Evolutionary conservation across 1,140 invertebrate genomes (phyloP), one percentile per base, ranked within the genome.

Genomic region (Tetramorium alpestre): DNA sequence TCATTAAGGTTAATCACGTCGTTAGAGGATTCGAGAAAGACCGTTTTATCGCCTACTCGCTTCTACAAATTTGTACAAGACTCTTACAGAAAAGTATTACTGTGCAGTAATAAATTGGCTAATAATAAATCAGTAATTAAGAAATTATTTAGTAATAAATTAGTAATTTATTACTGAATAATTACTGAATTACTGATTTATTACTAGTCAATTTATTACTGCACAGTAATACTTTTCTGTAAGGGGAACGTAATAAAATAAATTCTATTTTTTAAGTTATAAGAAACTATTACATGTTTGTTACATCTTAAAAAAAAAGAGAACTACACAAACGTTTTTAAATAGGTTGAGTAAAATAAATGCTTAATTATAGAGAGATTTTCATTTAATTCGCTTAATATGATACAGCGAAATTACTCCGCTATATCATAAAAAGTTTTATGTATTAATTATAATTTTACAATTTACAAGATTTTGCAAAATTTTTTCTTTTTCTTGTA

Each of bases 1-100:
- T 86, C 90, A 88, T 90, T 91, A 88, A 73, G 60, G 77, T 67
- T 85, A 92, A 90, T 91, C 87, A 85, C 75, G 82, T 88, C 87
- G 75, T 89, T 89, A 86, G 69, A 86, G 51, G 41, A 25, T 62
- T 64, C 65, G 5, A 54, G 56, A 78, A 73, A 88, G 44, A 88
- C 22, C 33, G 51, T 78, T 62, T 13, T 8, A 62, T 7, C 60
- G 44, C 76, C 76, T 7, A 65, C 62, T 67, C 47, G 44, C 65
- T 76, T 82, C 28, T 87, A 64, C 60, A 69, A 73, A 80, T 76
- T 86, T 73, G n/a, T 51, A 51, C 13, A 41, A 25, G 18, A 22
- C 22, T 0, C 22, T 22, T 22, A 22, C 22, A 22, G 22, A 22
- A 22, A 22, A 22, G 22, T 22, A 22, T 22, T 22, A 22, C 22